Conservation (phyloP, 1,140 invertebrate genomes). For the Ceratina japonica region DNA sequence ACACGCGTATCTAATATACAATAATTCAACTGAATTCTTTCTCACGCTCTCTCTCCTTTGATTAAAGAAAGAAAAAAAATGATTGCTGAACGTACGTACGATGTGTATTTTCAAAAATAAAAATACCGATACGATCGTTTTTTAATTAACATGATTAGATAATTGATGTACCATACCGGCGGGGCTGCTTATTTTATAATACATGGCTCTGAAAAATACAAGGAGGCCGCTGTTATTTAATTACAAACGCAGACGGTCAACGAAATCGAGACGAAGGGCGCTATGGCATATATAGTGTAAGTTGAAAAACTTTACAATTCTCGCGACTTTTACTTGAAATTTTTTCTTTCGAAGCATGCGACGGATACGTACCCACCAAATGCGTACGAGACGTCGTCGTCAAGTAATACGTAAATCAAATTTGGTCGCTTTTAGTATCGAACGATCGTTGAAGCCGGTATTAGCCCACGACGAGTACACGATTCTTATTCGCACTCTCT, state of each 20-base stretch:
- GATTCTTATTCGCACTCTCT: slow-evolving; percentile 16
- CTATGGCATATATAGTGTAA: slow-evolving; percentile 21
- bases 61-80: no score
- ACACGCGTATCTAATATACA: no score
- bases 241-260: no score
- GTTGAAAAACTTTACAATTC: background rate
- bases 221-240: slow-evolving; percentile 6
- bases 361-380: background rate
- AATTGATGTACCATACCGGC: slow-evolving; percentile 22
- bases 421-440: background rate
- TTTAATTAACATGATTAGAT: slow-evolving; percentile 17
- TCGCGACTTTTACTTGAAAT: background rate
- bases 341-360: background rate
- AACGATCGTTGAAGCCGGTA: slow-evolving; percentile 9
- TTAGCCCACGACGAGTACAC: slow-evolving; percentile 7
- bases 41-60: no score
- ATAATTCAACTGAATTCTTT: no score
- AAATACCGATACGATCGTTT: slow-evolving; percentile 3
- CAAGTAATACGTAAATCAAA: background rate
- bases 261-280: slow-evolving; percentile 2
- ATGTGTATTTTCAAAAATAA: no score
- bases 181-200: slow-evolving; percentile 20
- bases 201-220: slow-evolving; percentile 61
- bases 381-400: background rate
- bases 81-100: no score